Evolutionary conservation across 2,113 vertebrate species (phyloP).

Genomic region (Scortum barcoo): DNA sequence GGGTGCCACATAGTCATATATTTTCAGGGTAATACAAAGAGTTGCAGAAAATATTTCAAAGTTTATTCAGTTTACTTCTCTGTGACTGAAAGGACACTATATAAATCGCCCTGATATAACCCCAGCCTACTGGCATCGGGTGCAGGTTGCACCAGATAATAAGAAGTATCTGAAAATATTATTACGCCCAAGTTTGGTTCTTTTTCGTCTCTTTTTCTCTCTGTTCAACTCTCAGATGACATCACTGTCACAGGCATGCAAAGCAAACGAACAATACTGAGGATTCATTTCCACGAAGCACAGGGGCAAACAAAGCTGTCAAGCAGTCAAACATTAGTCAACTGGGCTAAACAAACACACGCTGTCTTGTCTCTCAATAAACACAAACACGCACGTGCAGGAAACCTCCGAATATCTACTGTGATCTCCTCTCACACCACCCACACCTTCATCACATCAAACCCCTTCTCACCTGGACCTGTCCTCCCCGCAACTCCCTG

Average conservation of each 20-base stretch:
- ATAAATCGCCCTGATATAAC: not conserved
- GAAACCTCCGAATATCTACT: conserved; percentile 84
- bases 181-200: conserved; percentile 7
- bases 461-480: conserved; percentile 66
- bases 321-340: conserved; percentile 60
- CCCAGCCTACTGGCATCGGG: conserved; percentile 18
- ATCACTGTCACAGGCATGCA: conserved; percentile 35
- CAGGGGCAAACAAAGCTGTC: conserved; percentile 58
- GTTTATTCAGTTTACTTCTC: conserved; percentile 28
- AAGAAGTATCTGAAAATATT: conserved; percentile 11
- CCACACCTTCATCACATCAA: conserved; percentile 67
- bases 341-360: conserved; percentile 57
- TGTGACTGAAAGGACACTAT: conserved; percentile 13
- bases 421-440: conserved; percentile 83
- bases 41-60: conserved; percentile 35
- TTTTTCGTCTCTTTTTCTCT: conserved; percentile 4
- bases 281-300: conserved; percentile 61
- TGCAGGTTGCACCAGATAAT: conserved; percentile 37
- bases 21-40: conserved; percentile 52
- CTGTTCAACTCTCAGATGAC: conserved; percentile 35
- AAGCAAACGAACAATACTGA: conserved; percentile 72
- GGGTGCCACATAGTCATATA: conserved; percentile 44
- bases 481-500: conserved; percentile 21
- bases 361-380: conserved; percentile 41
- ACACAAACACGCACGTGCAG: conserved; percentile 48